Evolutionary conservation across 2,797 vertebrate genomes (phyloP).

Genomic region (Siniperca scherzeri): DNA sequence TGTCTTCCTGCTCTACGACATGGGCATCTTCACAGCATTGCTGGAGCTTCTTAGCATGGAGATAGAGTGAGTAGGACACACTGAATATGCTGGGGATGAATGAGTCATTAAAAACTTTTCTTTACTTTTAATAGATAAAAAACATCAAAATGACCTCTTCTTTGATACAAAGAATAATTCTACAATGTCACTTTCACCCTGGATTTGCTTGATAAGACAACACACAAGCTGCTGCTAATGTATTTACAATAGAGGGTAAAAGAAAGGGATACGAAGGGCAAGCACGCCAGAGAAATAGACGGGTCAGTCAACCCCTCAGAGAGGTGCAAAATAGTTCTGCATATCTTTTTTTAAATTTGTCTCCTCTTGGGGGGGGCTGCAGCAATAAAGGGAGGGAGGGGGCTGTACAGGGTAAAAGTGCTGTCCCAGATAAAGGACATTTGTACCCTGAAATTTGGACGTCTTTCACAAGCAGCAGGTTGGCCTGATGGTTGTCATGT

Average conservation of each 20-base stretch:
- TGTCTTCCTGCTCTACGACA: conserved; percentile 94
- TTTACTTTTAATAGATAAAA: background rate
- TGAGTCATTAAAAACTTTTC: background rate
- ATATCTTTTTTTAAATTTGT: conserved; percentile 20
- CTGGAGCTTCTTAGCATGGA: conserved; percentile 98
- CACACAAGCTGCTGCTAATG: conserved; percentile 1
- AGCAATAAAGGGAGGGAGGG: background rate
- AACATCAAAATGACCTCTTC: background rate
- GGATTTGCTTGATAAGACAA: background rate
- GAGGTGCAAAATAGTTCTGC: background rate
- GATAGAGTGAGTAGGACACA: conserved; percentile 91
- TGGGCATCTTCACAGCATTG: conserved; percentile 96
- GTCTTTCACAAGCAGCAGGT: background rate
- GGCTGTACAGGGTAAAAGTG: background rate
- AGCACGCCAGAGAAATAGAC: background rate
- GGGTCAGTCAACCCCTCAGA: conserved; percentile 1
- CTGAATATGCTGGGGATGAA: background rate
- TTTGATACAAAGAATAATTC: background rate
- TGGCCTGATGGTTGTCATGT: background rate
- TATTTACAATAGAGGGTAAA: conserved; percentile 6
- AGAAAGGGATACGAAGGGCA: background rate
- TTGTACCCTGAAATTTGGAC: background rate
- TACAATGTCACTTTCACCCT: conserved; percentile 7
- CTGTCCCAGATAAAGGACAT: background rate
- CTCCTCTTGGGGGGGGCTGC: conserved; percentile 19